Evolutionary conservation across 2,113 vertebrate genomes (phyloP).

Genomic region (Ifrita kowaldi): DNA sequence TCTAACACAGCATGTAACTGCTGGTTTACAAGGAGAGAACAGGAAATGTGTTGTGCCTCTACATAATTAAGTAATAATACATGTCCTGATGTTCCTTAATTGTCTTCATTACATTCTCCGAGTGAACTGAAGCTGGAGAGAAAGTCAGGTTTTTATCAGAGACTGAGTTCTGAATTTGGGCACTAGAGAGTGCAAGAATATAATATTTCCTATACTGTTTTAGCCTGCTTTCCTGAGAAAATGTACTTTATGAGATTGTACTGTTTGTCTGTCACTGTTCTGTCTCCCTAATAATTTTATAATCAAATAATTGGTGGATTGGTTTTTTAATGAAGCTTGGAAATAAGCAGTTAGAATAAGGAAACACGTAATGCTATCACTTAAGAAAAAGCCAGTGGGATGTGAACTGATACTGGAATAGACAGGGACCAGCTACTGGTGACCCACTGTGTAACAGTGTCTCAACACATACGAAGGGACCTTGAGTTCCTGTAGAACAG

Average conservation of each 20-base stretch:
- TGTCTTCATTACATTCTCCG: constrained; percentile 1
- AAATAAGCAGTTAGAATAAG: background rate
- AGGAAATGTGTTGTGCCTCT: constrained; percentile 11
- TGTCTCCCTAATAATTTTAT: background rate
- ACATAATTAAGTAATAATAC: constrained; percentile 41
- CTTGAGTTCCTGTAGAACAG: background rate
- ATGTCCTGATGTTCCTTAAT: constrained; percentile 22
- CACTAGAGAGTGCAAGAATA: constrained; percentile 12
- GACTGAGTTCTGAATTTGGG: background rate
- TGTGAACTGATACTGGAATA: background rate
- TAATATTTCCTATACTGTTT: background rate
- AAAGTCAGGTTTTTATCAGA: background rate
- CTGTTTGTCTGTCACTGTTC: background rate
- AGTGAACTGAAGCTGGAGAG: constrained; percentile 8
- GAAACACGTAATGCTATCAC: background rate
- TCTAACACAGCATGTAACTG: constrained; percentile 5
- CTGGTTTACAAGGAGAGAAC: background rate
- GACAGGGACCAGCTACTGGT: background rate
- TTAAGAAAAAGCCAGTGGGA: background rate
- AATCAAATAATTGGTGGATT: background rate
- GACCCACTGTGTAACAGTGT: background rate
- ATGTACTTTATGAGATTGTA: background rate
- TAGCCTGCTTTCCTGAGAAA: background rate
- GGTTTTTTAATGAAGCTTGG: background rate
- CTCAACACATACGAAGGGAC: background rate